A percentile compares a stretch with the other conserved stretches of the same genome.
These are phyloP conservation scores for Channallabes apus DNA, from an alignment of 2,797 vertebrate genomes.

Conservation along the genomic window DNA sequence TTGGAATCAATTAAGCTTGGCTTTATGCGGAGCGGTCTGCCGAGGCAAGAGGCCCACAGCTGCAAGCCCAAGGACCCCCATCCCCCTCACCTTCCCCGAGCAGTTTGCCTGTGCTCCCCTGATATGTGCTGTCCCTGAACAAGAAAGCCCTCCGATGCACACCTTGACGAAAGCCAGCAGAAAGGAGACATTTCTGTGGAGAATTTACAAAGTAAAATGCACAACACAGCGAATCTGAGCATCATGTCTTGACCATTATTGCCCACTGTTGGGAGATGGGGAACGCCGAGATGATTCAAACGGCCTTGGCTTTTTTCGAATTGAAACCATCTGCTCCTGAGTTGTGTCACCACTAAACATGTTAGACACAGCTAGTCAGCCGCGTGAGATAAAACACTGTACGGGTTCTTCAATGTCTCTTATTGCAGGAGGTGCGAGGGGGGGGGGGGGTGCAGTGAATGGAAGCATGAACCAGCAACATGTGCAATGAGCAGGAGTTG, in stretches of 20 bases:
- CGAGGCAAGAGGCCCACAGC: constrained; percentile 76
- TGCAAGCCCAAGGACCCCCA: constrained; percentile 84
- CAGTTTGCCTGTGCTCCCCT: constrained; percentile 32
- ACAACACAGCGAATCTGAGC: constrained; percentile 60
- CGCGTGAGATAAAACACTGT: constrained; percentile 68
- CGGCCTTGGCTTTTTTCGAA: constrained; percentile 62
- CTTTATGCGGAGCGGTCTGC: constrained; percentile 77
- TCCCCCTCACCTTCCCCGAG: constrained; percentile 44
- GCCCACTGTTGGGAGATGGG: constrained; percentile 60
- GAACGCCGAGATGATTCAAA: constrained; percentile 63
- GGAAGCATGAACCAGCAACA: constrained; percentile 18
- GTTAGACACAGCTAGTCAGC: constrained; percentile 69
- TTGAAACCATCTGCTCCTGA: constrained; percentile 75
- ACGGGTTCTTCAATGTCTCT: constrained; percentile 65
- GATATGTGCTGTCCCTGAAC: constrained; percentile 72
- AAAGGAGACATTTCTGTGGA: constrained; percentile 67
- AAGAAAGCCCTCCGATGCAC: constrained; percentile 77
- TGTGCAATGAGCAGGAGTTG: constrained; percentile 17
- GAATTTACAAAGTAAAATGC: constrained; percentile 62
- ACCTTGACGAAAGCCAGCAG: constrained; percentile 87
- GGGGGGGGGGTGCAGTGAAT: constrained; percentile 1
- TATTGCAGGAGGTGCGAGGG: constrained; percentile 5
- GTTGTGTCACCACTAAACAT: constrained; percentile 72
- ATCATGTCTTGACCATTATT: constrained; percentile 69
- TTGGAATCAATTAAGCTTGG: constrained; percentile 84